phyloP scores from a whole-genome alignment of 2,797 vertebrate species.

The Amblyopsis hoosieri region DNA sequence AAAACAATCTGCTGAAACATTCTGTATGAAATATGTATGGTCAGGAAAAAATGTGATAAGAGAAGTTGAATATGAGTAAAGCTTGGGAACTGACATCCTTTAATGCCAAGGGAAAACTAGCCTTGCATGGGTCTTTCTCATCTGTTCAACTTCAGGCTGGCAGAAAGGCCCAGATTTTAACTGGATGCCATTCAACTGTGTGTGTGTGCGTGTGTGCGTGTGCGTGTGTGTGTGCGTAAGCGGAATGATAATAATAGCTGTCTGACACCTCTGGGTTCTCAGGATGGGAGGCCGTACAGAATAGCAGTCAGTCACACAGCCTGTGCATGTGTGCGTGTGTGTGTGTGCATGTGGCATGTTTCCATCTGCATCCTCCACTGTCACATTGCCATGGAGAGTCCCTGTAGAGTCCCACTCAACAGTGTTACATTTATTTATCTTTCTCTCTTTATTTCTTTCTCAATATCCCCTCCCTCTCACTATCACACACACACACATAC shows the following conservation, averaged over 20 bases:
- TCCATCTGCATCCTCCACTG: constrained; percentile 53
- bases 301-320: constrained; percentile 54
- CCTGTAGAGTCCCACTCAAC: constrained; percentile 39
- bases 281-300: constrained; percentile 63
- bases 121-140: constrained; percentile 38
- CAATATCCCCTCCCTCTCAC: background rate
- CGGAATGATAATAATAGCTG: constrained; percentile 71
- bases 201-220: background rate
- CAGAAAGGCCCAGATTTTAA: too few relatives aligned
- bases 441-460: constrained; percentile 6
- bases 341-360: constrained; percentile 23
- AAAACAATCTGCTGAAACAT: constrained; percentile 42
- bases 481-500: background rate
- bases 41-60: constrained; percentile 49
- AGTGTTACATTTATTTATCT: background rate
- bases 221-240: constrained; percentile 5
- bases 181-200: background rate
- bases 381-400: constrained; percentile 53
- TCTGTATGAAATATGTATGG: constrained; percentile 60
- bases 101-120: constrained; percentile 48
- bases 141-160: background rate
- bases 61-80: constrained; percentile 59
- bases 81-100: constrained; percentile 52
- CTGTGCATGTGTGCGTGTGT: constrained; percentile 26
- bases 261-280: constrained; percentile 70